Evolutionary conservation across 2,888 invertebrate genomes (phyloP).

Genomic region (Agriopis marginaria): DNA sequence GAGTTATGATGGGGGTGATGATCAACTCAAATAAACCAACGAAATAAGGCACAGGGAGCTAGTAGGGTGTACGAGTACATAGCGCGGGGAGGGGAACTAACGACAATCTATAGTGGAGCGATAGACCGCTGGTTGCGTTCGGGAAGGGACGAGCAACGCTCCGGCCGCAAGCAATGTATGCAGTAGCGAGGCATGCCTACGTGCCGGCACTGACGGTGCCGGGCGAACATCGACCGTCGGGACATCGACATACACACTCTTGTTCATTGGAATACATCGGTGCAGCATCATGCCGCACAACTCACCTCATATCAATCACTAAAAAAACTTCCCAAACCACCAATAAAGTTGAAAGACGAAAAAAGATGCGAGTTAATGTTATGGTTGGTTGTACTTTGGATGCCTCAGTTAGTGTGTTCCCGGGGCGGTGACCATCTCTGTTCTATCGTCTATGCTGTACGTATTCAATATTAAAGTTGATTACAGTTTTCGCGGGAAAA

Average conservation of each 20-base stretch:
- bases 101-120: slow-evolving; percentile 46
- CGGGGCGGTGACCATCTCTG: too few relatives aligned
- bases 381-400: too few relatives aligned
- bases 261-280: slow-evolving; percentile 54
- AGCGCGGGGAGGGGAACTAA: slow-evolving; percentile 43
- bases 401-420: too few relatives aligned
- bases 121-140: slow-evolving; percentile 55
- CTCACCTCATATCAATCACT: neutral
- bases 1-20: slow-evolving; percentile 30
- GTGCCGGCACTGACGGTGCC: slow-evolving; percentile 24
- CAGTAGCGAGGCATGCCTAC: slow-evolving; percentile 55
- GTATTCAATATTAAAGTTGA: too few relatives aligned
- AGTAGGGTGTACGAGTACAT: slow-evolving; percentile 32
- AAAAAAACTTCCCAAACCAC: neutral
- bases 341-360: neutral
- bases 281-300: neutral
- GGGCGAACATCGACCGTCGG: slow-evolving; percentile 31
- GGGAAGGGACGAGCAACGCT: slow-evolving; percentile 43
- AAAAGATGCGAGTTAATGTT: too few relatives aligned
- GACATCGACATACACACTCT: slow-evolving; percentile 40
- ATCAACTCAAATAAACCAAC: slow-evolving; percentile 37
- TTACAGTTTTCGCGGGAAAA: too few relatives aligned
- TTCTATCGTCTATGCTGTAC: too few relatives aligned
- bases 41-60: slow-evolving; percentile 39
- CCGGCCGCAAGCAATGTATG: slow-evolving; percentile 63